Conservation (phyloP, 1,140 invertebrate species). For the Philaenus spumarius region DNA sequence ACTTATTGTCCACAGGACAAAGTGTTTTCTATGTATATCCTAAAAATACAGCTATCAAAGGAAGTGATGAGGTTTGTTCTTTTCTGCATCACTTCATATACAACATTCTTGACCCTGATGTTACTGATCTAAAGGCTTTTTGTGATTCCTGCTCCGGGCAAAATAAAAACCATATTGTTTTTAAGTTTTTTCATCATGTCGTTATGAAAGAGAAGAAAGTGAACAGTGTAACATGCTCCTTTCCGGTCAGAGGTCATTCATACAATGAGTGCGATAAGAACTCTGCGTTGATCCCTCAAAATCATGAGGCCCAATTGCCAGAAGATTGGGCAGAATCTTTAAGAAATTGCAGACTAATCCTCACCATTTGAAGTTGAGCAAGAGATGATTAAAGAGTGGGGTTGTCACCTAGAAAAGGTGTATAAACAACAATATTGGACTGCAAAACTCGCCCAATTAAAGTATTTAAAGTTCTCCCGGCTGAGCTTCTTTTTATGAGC, state of each 20-base stretch:
- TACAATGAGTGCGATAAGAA: constrained; percentile 25
- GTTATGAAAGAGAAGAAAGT: constrained; percentile 16
- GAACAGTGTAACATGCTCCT: constrained; percentile 5
- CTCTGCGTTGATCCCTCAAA: constrained; percentile 1
- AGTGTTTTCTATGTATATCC: constrained; percentile 20
- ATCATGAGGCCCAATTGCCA: neutral
- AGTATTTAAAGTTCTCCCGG: neutral
- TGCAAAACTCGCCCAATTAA: constrained; percentile 1
- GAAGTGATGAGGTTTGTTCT: constrained; percentile 19
- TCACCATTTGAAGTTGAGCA: constrained; percentile 9
- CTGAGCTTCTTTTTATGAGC: neutral
- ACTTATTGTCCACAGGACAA: constrained; percentile 1
- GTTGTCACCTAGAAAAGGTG: neutral
- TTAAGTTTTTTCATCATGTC: constrained; percentile 22
- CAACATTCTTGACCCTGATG: constrained; percentile 13
- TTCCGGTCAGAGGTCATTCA: constrained; percentile 26
- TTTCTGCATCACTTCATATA: constrained; percentile 16
- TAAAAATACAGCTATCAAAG: constrained; percentile 19
- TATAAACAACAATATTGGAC: neutral
- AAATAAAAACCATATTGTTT: constrained; percentile 10
- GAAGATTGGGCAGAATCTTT: constrained; percentile 5
- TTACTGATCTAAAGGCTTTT: constrained; percentile 13
- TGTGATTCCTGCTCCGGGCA: constrained; percentile 8
- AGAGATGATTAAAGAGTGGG: neutral
- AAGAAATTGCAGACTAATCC: neutral